These are phyloP conservation scores for Lepidurus apus DNA, from an alignment of 1,140 invertebrate species.

Conservation along the genomic window DNA sequence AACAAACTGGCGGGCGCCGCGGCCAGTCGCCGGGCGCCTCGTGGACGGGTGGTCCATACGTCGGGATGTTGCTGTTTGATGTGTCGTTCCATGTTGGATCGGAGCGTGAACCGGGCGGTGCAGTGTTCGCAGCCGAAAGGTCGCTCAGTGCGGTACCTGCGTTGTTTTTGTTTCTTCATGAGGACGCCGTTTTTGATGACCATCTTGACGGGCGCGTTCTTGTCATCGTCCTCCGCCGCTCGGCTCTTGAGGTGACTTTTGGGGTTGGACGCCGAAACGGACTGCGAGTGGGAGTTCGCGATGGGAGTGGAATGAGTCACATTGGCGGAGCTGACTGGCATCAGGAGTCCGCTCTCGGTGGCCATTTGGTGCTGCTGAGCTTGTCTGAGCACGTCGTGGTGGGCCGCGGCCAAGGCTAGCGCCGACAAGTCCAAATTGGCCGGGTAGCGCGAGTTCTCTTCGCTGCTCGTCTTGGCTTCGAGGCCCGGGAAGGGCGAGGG, in stretches of 20 bases:
- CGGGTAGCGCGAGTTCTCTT: slow-evolving; percentile 13
- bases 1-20: slow-evolving; percentile 37
- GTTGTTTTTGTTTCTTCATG: slow-evolving; percentile 84
- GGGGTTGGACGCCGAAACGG: not conserved
- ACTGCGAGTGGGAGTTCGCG: not conserved
- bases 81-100: slow-evolving; percentile 89
- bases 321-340: slow-evolving; percentile 17
- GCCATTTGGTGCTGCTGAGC: slow-evolving; percentile 30
- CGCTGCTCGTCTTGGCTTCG: not conserved
- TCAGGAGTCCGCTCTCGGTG: slow-evolving; percentile 22
- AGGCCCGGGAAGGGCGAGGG: slow-evolving; percentile 33
- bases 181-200: slow-evolving; percentile 81
- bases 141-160: slow-evolving; percentile 81
- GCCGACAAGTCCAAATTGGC: slow-evolving; percentile 34
- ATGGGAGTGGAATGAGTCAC: not conserved
- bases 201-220: slow-evolving; percentile 55
- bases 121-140: slow-evolving; percentile 85
- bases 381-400: slow-evolving; percentile 34
- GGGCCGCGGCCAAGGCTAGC: slow-evolving; percentile 36
- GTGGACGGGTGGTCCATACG: slow-evolving; percentile 70
- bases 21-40: slow-evolving; percentile 50
- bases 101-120: slow-evolving; percentile 76
- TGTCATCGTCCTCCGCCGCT: not conserved
- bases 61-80: slow-evolving; percentile 90
- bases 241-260: slow-evolving; percentile 15